These are phyloP conservation scores for Mesochorus sp. DNA, from an alignment of 2,888 invertebrate genomes.

Conservation along the genomic window DNA sequence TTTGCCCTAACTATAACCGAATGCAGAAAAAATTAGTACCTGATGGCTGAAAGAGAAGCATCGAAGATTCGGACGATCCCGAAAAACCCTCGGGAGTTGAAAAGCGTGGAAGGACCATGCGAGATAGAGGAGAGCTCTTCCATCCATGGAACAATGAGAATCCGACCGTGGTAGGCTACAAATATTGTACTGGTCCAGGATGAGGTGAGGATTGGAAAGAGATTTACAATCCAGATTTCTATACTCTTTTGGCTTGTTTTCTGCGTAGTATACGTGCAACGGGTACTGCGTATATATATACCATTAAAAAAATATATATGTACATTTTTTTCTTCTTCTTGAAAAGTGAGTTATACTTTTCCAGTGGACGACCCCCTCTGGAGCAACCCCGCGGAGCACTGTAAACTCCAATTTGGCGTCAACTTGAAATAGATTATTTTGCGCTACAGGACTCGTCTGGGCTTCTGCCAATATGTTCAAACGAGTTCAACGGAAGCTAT, in stretches of 20 bases:
- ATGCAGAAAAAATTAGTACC: slow-evolving; percentile 5
- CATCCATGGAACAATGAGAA: slow-evolving; percentile 59
- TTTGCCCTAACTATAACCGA: neutral
- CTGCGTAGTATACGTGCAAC: neutral
- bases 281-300: neutral
- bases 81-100: neutral
- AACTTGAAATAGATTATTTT: slow-evolving; percentile 62
- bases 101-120: neutral
- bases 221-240: slow-evolving; percentile 66
- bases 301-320: neutral
- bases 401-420: too few species aligned
- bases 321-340: neutral
- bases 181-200: slow-evolving; percentile 68
- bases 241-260: slow-evolving; percentile 1
- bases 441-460: slow-evolving; percentile 46
- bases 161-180: slow-evolving; percentile 66
- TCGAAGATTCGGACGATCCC: neutral
- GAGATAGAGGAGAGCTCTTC: neutral
- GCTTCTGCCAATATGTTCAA: neutral
- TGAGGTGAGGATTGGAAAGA: slow-evolving; percentile 60
- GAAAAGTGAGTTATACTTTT: slow-evolving; percentile 14
- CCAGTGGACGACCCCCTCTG: neutral
- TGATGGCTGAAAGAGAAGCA: too few species aligned
- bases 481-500: slow-evolving; percentile 34
- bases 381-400: slow-evolving; percentile 38